A percentile compares a stretch with the other conserved stretches of the same genome.
These are phyloP conservation scores for Cryptoprocta ferox DNA, from an alignment of 2,797 vertebrate species.

Conservation along the genomic window DNA sequence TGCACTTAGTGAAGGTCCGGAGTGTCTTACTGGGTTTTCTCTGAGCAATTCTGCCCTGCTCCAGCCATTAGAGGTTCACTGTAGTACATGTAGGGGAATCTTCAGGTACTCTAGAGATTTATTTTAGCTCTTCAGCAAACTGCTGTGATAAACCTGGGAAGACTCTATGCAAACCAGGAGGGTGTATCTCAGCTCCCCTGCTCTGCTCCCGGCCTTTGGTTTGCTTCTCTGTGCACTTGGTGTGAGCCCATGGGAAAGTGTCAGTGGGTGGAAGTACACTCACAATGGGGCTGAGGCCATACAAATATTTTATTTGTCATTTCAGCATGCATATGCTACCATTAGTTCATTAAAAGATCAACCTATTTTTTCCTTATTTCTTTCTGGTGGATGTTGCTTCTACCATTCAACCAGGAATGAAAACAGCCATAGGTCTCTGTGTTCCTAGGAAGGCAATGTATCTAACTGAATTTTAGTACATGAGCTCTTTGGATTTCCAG, in stretches of 20 bases:
- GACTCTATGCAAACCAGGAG: not conserved
- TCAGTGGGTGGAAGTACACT: not conserved
- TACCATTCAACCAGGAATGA: not conserved
- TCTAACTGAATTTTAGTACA: not conserved
- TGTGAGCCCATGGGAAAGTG: not conserved
- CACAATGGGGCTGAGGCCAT: not conserved
- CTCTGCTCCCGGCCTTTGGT: accelerated
- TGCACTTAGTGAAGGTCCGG: not conserved
- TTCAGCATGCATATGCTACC: no score
- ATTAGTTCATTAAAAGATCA: not conserved
- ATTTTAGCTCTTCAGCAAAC: not conserved
- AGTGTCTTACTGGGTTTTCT: not conserved
- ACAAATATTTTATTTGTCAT: not conserved
- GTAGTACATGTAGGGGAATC: accelerated
- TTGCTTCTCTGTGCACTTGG: not conserved
- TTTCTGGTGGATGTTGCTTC: not conserved
- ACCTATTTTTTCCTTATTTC: not conserved
- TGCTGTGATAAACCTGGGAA: not conserved
- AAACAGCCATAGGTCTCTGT: not conserved
- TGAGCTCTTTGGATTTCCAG: not conserved
- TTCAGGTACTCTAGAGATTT: not conserved
- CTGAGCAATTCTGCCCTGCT: not conserved
- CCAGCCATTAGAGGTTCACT: not conserved
- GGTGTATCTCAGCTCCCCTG: not conserved
- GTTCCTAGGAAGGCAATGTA: not conserved